phyloP scores from a whole-genome alignment of 2,888 invertebrate genomes.

The Odontomyia ornata region DNA sequence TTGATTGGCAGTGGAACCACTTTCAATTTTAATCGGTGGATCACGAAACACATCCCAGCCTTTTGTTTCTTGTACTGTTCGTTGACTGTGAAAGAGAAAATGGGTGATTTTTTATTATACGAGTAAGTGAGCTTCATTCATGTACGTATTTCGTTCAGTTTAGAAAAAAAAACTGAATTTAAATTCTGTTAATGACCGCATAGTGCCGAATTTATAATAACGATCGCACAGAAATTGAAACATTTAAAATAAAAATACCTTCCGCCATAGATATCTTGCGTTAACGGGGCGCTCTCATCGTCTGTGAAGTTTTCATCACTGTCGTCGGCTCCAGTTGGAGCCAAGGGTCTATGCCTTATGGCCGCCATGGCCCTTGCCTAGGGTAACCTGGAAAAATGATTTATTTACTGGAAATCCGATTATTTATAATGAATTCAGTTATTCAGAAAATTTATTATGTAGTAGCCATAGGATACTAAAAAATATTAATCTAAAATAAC shows the following conservation, averaged over 20 bases:
- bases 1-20: slow-evolving; percentile 88
- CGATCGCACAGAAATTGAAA: too few relatives aligned
- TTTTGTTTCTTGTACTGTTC: slow-evolving; percentile 87
- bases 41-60: slow-evolving; percentile 97
- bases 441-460: neutral
- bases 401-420: neutral
- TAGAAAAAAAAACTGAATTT: too few relatives aligned
- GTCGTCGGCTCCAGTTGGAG: slow-evolving; percentile 66
- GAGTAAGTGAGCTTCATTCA: too few relatives aligned
- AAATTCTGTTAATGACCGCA: too few relatives aligned
- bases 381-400: slow-evolving; percentile 12
- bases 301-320: slow-evolving; percentile 84
- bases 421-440: neutral
- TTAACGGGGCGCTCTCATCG: slow-evolving; percentile 87
- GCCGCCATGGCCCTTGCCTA: slow-evolving; percentile 67
- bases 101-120: slow-evolving; percentile 2
- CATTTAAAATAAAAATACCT: slow-evolving; percentile 69
- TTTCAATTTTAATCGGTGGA: slow-evolving; percentile 87
- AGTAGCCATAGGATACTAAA: too few relatives aligned
- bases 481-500: too few relatives aligned
- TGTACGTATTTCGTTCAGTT: too few relatives aligned
- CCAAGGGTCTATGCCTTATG: slow-evolving; percentile 71
- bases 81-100: slow-evolving; percentile 67
- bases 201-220: too few relatives aligned
- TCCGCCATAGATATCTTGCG: slow-evolving; percentile 89